These are phyloP conservation scores for Leptogaster cylindrica DNA, from an alignment of 2,888 invertebrate species.

Conservation along the genomic window DNA sequence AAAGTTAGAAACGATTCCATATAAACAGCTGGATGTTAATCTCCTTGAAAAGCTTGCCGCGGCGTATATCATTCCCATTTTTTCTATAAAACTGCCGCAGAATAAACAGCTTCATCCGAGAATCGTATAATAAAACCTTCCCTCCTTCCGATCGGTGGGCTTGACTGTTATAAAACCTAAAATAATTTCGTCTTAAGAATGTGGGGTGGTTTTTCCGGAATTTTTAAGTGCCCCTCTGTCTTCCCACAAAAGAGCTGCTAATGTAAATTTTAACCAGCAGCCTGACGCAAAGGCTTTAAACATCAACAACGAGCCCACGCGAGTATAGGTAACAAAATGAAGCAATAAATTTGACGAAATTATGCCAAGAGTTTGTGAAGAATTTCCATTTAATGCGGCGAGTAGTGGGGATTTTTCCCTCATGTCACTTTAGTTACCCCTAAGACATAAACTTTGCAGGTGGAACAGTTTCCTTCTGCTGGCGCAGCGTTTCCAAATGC, in stretches of 20 bases:
- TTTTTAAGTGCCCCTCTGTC: slow-evolving; percentile 2
- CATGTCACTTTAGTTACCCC: slow-evolving; percentile 25
- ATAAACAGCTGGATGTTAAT: too few species aligned
- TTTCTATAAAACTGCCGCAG: too few species aligned
- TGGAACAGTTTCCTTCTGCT: slow-evolving; percentile 14
- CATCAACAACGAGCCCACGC: neutral
- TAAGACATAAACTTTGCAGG: slow-evolving; percentile 22
- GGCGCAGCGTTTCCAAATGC: slow-evolving; percentile 22
- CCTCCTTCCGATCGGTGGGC: neutral
- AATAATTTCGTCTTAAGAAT: neutral
- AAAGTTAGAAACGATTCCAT: too few species aligned
- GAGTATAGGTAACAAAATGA: slow-evolving; percentile 22
- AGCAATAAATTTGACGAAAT: slow-evolving; percentile 31
- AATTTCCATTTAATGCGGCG: slow-evolving; percentile 15
- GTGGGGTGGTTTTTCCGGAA: slow-evolving; percentile 2
- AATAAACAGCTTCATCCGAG: too few species aligned
- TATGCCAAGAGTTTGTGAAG: slow-evolving; percentile 20
- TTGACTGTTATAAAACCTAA: slow-evolving; percentile 4
- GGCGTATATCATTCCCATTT: too few species aligned
- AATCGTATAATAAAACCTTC: too few species aligned
- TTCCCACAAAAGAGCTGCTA: slow-evolving; percentile 29
- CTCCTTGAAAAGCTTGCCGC: too few species aligned
- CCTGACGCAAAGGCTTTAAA: neutral
- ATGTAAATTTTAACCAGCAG: slow-evolving; percentile 30
- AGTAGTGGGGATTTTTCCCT: slow-evolving; percentile 23